Conservation (phyloP, 2,888 invertebrate species). For the Doris montereyensis region DNA sequence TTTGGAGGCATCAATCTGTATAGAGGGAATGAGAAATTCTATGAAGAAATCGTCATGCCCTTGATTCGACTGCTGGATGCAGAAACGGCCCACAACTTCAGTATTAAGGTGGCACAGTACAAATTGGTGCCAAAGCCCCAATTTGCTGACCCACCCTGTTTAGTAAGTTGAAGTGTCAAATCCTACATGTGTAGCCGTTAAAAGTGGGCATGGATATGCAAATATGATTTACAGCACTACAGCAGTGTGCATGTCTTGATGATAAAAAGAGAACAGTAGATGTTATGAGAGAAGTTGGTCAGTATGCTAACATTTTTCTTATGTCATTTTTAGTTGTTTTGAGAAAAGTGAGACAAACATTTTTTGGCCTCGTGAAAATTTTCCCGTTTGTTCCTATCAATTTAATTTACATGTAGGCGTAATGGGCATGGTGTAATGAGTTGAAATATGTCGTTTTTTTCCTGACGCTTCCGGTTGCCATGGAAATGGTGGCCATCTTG, state of each 20-base stretch:
- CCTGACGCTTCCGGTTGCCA: too few relatives aligned
- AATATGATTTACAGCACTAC: neutral
- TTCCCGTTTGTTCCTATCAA: too few relatives aligned
- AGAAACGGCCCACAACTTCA: constrained; percentile 87
- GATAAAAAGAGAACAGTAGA: too few relatives aligned
- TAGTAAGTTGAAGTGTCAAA: constrained; percentile 76
- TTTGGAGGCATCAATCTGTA: constrained; percentile 82
- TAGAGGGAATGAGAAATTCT: constrained; percentile 85
- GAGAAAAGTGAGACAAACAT: too few relatives aligned
- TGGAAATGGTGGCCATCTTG: too few relatives aligned
- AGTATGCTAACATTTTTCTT: too few relatives aligned
- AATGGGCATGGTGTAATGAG: too few relatives aligned
- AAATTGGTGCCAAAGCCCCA: constrained; percentile 80
- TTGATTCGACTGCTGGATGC: constrained; percentile 79
- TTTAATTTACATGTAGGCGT: too few relatives aligned
- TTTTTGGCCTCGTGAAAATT: too few relatives aligned
- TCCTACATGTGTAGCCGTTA: neutral
- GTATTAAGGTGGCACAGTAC: constrained; percentile 84
- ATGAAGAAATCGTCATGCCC: constrained; percentile 83
- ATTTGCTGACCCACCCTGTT: constrained; percentile 78
- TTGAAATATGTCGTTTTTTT: too few relatives aligned
- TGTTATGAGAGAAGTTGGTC: too few relatives aligned
- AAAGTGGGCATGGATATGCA: neutral
- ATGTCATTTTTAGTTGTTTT: too few relatives aligned
- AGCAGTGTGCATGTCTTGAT: neutral